A percentile compares a stretch with the other conserved stretches of the same genome.
Conservation (phyloP, 2,888 invertebrate genomes). For the Melinopterus prodromus region DNA sequence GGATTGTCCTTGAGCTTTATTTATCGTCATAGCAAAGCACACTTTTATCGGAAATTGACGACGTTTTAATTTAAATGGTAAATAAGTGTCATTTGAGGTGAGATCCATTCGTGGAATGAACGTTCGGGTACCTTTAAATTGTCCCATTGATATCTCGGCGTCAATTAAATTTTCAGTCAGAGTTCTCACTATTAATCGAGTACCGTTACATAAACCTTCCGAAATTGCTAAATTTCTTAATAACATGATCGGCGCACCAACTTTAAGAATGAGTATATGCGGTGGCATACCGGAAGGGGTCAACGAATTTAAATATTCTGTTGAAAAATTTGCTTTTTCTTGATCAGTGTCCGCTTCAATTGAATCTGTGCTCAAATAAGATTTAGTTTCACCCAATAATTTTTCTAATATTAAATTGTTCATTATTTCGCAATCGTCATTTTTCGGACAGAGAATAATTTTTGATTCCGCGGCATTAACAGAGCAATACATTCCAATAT, state of each 20-base stretch:
- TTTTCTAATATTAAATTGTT: no score
- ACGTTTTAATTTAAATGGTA: slow-evolving; percentile 44
- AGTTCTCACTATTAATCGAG: slow-evolving; percentile 18
- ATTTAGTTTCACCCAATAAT: no score
- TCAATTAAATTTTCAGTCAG: slow-evolving; percentile 17
- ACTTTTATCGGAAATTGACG: slow-evolving; percentile 47
- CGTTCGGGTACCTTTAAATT: slow-evolving; percentile 9
- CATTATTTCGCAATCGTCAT: no score
- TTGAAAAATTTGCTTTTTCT: slow-evolving; percentile 27
- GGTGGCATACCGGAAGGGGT: slow-evolving; percentile 42
- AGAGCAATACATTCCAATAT: no score
- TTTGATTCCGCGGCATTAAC: no score
- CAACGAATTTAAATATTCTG: slow-evolving; percentile 35
- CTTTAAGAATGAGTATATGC: slow-evolving; percentile 34
- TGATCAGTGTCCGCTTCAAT: slow-evolving; percentile 19
- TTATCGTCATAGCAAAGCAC: slow-evolving; percentile 49
- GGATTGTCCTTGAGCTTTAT: slow-evolving; percentile 47
- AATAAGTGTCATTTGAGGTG: slow-evolving; percentile 18
- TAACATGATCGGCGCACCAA: no score
- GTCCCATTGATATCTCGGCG: slow-evolving; percentile 7
- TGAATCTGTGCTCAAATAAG: background rate
- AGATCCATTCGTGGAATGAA: slow-evolving; percentile 31
- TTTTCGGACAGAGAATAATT: no score
- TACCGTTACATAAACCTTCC: slow-evolving; percentile 36
- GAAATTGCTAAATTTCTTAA: no score